Base-by-base conservation (phyloP, 1,140 invertebrate species). In the Eupeodes corollae region DNA sequence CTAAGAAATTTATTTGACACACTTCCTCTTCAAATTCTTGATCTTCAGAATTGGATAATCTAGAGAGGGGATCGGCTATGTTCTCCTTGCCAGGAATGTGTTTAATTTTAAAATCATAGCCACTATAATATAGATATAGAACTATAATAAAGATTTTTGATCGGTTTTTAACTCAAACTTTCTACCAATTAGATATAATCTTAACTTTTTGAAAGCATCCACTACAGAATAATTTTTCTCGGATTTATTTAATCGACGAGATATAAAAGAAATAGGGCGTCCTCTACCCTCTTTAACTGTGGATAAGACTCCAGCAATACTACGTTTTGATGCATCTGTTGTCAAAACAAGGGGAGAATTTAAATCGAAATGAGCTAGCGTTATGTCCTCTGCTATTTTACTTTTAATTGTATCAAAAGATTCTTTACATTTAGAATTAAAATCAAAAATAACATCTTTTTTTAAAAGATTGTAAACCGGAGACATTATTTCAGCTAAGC, bases 121-220 rank as follows among this genome's bases (percentile, higher is more conserved):
- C 56, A 41, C 58, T 55, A 44, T 67, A 56, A 34, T 57, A 18
- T 8, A 54, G 57, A 49, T 75, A 73, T 46, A 76, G 63, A 13
- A 57, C 53, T 11, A 59, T 52, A 8, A 79, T 50, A 1, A 75
- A 74, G 47, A 14, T 62, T 50, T 30, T 76, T 75, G 54, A 61
- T 70, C 5, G 80, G 42, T 53, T 72, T 79, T 32, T 73, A 52
- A 31, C 74, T 62, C 56, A 78, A 79, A 54, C 72, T 72, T 47
- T 68, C 66, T 6, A 79, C 62, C 6, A 65, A 68, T 54, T 60
- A 78, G 1, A 77, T 49, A 11, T 79, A 68, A 2, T 68, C 67
- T 14, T 74, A 53, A 9, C 69, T 71, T 61, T 81, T 75, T 53
- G n/a, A n/a, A n/a, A n/a, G 69, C 74, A 31, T 80, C 72, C 19